Base-by-base conservation (phyloP, 2,888 invertebrate species). In the Eupeodes luniger region DNA sequence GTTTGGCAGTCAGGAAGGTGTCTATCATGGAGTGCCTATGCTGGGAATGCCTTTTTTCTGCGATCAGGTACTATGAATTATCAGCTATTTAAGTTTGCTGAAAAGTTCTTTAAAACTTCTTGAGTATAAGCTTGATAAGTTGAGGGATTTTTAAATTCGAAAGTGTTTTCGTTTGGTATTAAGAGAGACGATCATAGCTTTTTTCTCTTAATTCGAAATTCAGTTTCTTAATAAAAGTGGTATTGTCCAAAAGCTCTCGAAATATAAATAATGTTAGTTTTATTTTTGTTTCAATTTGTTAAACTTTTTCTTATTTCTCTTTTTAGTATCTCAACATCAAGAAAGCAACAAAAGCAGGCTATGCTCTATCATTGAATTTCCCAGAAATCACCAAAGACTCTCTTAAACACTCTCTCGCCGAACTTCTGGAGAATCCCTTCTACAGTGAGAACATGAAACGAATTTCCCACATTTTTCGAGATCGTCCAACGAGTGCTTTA, bases 31-130 rank as follows among this genome's bases (percentile, higher is more conserved):
- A 2, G 93, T 94, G 1, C 94, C 94, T 7, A 92, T 94, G 91
- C 80, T 94, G 36, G 94, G 94, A 11, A 92, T 94, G 5, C 94
- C 94, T 53, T 90, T 94, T 70, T 94, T 92, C 85, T 93, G 92
- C 16, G 94, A 94, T 90, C 94, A 94, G 91, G 93, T 92, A 70
- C 27, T 27, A 27, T 27, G 27, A 27, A 27, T 1, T 27, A 27
- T 27, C 27, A 2, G 27, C 27, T 27, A 3, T 27, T 27, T 27
- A 27, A 27, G 27, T 27, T 3, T 19, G 16, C 19, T 19, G 10
- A 19, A 55, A 19, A 55, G 55, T 19, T 55, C 55, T 19, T 55
- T 55, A 19, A 53, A 3, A 5, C 9, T 16, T 16, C 1, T 27
- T 53, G n/a, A n/a, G n/a, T 6, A 51, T 51, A n/a, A 6, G 6